Base-by-base conservation (phyloP, 2,888 invertebrate species). In the Cerceris ruficornis region DNA sequence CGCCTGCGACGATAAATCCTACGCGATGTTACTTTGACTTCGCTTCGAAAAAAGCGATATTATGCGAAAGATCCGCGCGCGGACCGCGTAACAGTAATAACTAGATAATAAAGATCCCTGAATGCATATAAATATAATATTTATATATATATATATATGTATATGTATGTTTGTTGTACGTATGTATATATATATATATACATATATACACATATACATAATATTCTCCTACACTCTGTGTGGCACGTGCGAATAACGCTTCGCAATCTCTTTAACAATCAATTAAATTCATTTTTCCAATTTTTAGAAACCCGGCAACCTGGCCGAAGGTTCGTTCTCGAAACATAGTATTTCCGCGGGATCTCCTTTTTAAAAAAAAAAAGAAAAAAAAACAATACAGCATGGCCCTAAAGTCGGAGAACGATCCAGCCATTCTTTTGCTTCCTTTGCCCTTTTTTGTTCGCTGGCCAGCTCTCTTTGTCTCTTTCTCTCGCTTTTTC, bases 41-140 rank as follows among this genome's bases (percentile, higher is more conserved):
- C 74, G 77, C 77, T 75, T 77, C 55, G 52, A 52, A 49, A 66
- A 72, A 70, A 69, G 72, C 71, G 28, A 52, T 79, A 86, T 86
- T 86, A 86, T 80, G 84, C 84, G 68, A 59, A 77, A 69, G 75
- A 74, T 65, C 79, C 60, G 66, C 68, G 75, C 71, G 70, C 81
- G 77, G 75, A 86, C 75, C 81, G 84, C 77, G 73, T 83, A 87
- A 83, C 84, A 88, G 84, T 85, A 83, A 84, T 89, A 91, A 90
- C 88, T 90, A 91, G 82, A 88, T 87, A 90, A 90, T 91, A 91
- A 91, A 90, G 89, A 91, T 92, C 91, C 91, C 91, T 92, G 92
- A 92, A 92, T 90, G 88, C 83, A 84, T 83, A 80, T 80, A 64
- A 28, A 73, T 68, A 68, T 77, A 60, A 64, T 67, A 74, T 74